These are phyloP conservation scores for Aviceda subcristata DNA, from an alignment of 2,113 vertebrate species.

Conservation along the genomic window DNA sequence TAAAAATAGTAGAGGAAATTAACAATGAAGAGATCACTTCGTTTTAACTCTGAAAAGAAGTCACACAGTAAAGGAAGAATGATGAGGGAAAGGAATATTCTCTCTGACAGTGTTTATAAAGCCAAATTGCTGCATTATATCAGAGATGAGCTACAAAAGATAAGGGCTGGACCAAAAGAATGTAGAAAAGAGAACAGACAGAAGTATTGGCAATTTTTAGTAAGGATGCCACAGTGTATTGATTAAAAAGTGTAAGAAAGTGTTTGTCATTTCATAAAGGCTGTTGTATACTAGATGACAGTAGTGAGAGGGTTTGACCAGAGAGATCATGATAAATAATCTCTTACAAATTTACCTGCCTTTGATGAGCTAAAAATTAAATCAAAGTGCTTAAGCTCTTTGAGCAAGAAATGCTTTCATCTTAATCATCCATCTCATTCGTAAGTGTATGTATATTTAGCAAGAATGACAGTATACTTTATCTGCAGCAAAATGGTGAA, in stretches of 20 bases:
- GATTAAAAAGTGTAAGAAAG: background rate
- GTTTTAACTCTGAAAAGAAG: background rate
- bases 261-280: background rate
- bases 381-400: background rate
- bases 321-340: background rate
- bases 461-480: background rate
- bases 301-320: background rate
- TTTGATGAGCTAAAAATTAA: background rate
- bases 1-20: background rate
- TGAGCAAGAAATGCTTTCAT: background rate
- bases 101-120: background rate
- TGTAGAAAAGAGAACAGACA: background rate
- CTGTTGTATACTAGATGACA: background rate
- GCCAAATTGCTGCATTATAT: background rate
- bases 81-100: background rate
- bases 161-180: background rate
- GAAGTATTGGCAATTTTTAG: background rate
- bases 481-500: background rate
- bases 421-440: background rate
- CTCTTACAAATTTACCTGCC: background rate
- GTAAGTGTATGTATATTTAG: background rate
- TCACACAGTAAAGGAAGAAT: background rate
- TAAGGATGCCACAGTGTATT: background rate
- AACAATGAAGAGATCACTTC: background rate
- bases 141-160: background rate